Percentiles rank a stretch among this genome's conserved stretches.
These are phyloP conservation scores for Vannuccia rotundouncinata DNA, from an alignment of 2,888 invertebrate species.

Conservation along the genomic window DNA sequence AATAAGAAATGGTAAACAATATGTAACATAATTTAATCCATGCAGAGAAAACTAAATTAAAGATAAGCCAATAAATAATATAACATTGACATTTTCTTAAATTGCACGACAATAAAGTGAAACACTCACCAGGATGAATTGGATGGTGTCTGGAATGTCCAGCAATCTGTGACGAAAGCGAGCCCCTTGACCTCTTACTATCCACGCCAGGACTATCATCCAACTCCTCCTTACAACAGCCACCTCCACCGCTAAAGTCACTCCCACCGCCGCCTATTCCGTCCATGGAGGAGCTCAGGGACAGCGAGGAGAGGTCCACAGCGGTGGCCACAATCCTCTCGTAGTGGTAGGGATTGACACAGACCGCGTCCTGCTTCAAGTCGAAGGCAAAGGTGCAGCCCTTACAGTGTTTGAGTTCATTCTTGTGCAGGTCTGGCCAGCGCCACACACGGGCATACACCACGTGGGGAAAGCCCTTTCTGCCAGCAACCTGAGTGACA, in stretches of 20 bases:
- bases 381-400: constrained; percentile 98
- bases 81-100: no score
- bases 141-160: background rate
- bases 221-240: background rate
- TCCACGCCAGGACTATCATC: background rate
- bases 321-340: constrained; percentile 89
- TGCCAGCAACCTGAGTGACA: constrained; percentile 31
- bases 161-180: background rate
- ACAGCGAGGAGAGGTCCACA: constrained; percentile 4
- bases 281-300: background rate
- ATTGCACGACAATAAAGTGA: no score
- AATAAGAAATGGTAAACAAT: no score
- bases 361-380: constrained; percentile 95
- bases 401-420: constrained; percentile 93
- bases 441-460: constrained; percentile 98
- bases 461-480: constrained; percentile 65
- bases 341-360: constrained; percentile 98
- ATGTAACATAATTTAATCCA: no score
- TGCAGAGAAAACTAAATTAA: no score
- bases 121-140: no score
- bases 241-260: background rate
- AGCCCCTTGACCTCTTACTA: background rate
- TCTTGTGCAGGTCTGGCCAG: constrained; percentile 98
- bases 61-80: no score
- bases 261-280: background rate